Evolutionary conservation across 2,797 vertebrate species (phyloP).

Genomic region (Meda fulgida): DNA sequence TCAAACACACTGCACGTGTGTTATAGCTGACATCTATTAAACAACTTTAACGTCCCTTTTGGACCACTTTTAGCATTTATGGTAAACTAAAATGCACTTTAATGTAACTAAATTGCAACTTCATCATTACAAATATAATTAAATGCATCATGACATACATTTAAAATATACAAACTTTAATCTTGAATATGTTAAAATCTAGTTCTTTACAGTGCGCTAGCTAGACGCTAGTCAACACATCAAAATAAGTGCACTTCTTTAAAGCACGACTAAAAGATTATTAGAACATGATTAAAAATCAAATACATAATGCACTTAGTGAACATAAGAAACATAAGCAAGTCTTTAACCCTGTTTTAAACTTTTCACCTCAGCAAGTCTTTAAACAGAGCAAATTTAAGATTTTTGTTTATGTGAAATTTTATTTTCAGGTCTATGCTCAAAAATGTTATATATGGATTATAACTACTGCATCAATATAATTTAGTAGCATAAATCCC

Average conservation of each 20-base stretch:
- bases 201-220: background rate
- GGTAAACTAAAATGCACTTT: background rate
- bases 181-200: background rate
- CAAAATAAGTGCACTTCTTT: background rate
- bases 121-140: background rate
- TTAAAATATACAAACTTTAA: background rate
- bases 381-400: no score
- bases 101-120: background rate
- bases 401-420: no score
- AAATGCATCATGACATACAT: background rate
- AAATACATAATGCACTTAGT: background rate
- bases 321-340: no score
- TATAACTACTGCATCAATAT: background rate
- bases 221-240: background rate
- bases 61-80: no score
- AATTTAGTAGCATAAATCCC: background rate
- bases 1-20: background rate
- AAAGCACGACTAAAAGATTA: no score
- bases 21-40: background rate
- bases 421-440: no score
- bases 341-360: no score
- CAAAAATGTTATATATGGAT: background rate
- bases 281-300: background rate
- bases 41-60: background rate
- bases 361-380: no score